These are phyloP conservation scores for Semnornis frantzii DNA, from an alignment of 2,113 vertebrate species.

Conservation along the genomic window DNA sequence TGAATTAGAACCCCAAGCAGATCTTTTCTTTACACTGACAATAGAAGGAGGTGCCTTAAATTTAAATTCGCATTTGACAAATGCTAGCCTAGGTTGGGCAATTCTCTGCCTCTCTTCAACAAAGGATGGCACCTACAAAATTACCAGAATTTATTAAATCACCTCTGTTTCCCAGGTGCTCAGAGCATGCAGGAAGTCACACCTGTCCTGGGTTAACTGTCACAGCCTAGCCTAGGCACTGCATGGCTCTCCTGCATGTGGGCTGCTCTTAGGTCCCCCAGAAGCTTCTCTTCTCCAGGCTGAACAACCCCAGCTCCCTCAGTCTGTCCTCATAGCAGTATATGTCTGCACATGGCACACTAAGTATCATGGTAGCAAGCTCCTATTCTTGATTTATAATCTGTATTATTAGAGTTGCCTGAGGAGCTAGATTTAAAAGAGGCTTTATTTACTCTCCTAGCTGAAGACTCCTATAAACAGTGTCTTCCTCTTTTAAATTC, in stretches of 20 bases:
- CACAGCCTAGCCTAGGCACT: too few species aligned
- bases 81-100: not conserved
- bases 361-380: not conserved
- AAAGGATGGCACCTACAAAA: not conserved
- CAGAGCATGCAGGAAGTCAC: too few species aligned
- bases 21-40: not conserved
- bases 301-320: too few species aligned
- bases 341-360: not conserved
- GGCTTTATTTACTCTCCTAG: conserved; percentile 1
- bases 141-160: not conserved
- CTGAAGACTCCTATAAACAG: not conserved
- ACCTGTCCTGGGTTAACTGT: too few species aligned
- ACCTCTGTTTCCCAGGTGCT: not conserved
- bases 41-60: not conserved
- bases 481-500: conserved; percentile 1
- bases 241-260: too few species aligned
- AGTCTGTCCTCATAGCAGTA: too few species aligned
- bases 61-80: not conserved
- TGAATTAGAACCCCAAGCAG: not conserved
- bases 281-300: too few species aligned
- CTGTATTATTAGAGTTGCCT: not conserved
- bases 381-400: not conserved
- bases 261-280: too few species aligned
- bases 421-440: not conserved
- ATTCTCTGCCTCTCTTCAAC: not conserved